Base-by-base conservation (phyloP, 2,888 invertebrate species). In the Augochlorella aurata region DNA sequence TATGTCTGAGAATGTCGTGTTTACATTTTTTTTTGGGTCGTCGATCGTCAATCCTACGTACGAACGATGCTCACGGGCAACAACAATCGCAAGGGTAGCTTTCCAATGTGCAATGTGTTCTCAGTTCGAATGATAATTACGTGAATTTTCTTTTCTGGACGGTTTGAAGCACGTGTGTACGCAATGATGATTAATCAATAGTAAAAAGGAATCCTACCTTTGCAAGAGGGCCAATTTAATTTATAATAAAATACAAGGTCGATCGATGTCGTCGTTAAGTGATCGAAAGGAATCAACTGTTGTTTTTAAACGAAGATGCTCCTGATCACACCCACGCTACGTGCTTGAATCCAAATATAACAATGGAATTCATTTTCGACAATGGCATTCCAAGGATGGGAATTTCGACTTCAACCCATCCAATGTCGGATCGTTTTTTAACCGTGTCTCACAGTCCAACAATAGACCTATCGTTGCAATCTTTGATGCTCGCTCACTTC, bases 241-340 rank as follows among this genome's bases (percentile, higher is more conserved):
- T 77, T 45, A 58, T 81, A 74, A 45, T 45, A 72, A 81, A 50
- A 45, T 68, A 49, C n/a, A 74, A 24, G 21, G 58, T 7, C 52
- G 44, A 45, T 4, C 21, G 18, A 38, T 61, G 66, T 50, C 68
- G 2, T 7, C 45, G 21, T 5, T 52, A 52, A 38, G 12, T 18
- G 47, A 63, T 24, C 16, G 49, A 70, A 58, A 50, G 54, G 58
- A 73, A 72, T 54, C 38, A 67, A 61, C 14, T 66, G 24, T 72
- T 81, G 84, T 84, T 85, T 79, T 84, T 67, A 77, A 84, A 52
- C 69, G 45, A 67, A 63, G 66, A 38, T 18, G 12, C 67, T 77
- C 50, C 24, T 45, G 71, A 50, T 12, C n/a, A 61, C 79, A 12
- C 74, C 79, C 58, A 84, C 84, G 68, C 68, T 21, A 12, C 14